A percentile compares a stretch with the other conserved stretches of the same genome.
Evolutionary conservation across 2,113 vertebrate species (phyloP).

Genomic region (Oxyura jamaicensis): DNA sequence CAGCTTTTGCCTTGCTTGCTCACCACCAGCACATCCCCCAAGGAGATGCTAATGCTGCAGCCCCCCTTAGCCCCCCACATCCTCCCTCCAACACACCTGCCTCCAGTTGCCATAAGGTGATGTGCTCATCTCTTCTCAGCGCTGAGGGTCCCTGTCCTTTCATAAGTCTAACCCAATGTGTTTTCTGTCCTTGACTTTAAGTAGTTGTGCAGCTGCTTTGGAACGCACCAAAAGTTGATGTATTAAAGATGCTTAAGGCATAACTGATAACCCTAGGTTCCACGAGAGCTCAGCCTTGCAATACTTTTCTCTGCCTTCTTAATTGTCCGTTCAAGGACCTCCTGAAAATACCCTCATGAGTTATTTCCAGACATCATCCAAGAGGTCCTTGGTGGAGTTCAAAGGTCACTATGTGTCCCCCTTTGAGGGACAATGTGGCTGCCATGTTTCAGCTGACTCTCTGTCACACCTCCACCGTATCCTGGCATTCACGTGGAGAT

Average conservation of each 20-base stretch:
- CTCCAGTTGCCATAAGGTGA: background rate
- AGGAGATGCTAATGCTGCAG: background rate
- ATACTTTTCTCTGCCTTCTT: background rate
- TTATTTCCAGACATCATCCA: background rate
- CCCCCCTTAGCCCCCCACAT: fast-evolving
- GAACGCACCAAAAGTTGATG: background rate
- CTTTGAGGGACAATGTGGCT: fast-evolving
- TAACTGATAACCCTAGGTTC: background rate
- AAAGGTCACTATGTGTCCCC: fast-evolving
- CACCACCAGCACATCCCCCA: background rate
- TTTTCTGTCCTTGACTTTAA: background rate
- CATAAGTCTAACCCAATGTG: background rate
- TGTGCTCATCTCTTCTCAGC: background rate
- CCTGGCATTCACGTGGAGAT: background rate
- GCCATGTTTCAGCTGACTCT: background rate
- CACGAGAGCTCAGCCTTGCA: background rate
- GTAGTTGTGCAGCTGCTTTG: background rate
- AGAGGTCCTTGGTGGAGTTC: background rate
- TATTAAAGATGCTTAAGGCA: background rate
- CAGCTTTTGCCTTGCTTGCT: background rate
- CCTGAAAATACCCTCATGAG: background rate
- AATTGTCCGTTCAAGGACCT: background rate
- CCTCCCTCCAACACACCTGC: background rate
- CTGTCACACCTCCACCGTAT: background rate
- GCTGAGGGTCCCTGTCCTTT: background rate